Conservation (phyloP, 2,797 vertebrate species). For the Psittacula derbiana region DNA sequence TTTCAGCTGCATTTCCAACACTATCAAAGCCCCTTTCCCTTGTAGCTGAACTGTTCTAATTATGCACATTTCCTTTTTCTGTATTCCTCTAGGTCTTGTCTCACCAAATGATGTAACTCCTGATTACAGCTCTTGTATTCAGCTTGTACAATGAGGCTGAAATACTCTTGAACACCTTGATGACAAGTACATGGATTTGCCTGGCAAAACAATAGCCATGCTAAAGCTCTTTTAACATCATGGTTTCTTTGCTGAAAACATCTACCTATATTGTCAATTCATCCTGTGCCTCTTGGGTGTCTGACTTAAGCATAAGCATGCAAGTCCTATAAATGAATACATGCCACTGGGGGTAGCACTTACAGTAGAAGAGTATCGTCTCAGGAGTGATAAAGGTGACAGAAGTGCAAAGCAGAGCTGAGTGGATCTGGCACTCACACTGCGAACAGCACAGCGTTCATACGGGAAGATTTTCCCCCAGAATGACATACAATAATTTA, state of each 20-base stretch:
- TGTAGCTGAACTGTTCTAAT: constrained; percentile 59
- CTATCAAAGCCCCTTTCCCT: constrained; percentile 41
- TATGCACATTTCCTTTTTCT: constrained; percentile 63
- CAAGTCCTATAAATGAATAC: constrained; percentile 40
- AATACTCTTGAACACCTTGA: constrained; percentile 66
- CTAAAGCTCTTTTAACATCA: constrained; percentile 58
- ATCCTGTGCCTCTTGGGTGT: constrained; percentile 53
- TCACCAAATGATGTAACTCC: constrained; percentile 66
- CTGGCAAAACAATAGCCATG: constrained; percentile 65
- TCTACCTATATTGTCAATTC: constrained; percentile 69
- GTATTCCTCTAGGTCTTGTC: constrained; percentile 71
- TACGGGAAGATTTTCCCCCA: constrained; percentile 42
- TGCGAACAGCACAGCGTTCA: neutral
- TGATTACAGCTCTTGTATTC: constrained; percentile 70
- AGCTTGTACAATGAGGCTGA: constrained; percentile 51
- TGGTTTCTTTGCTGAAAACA: constrained; percentile 43
- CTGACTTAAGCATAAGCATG: constrained; percentile 50
- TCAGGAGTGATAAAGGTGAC: constrained; percentile 54
- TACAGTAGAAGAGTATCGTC: constrained; percentile 28
- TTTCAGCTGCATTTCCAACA: constrained; percentile 44
- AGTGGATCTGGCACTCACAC: constrained; percentile 66
- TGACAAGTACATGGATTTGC: constrained; percentile 69
- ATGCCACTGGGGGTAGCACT: constrained; percentile 19
- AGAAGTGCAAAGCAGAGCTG: constrained; percentile 55
- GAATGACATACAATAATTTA: constrained; percentile 58